Evolutionary conservation across 2,888 invertebrate genomes (phyloP), one percentile per base, ranked within the genome.

Genomic region (Dendrolimus houi): DNA sequence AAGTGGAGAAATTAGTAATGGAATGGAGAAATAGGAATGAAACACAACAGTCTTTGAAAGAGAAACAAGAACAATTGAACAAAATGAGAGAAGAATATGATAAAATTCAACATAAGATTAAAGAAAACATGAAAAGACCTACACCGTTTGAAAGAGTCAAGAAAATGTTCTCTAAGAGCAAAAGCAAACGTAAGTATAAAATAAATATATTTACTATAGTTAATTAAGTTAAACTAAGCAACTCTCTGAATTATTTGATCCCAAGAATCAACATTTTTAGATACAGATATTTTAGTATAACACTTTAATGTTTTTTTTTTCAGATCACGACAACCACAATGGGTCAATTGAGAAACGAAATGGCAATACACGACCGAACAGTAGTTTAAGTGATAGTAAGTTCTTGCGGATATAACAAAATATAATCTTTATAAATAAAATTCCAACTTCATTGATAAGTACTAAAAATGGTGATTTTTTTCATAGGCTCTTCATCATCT

Each of bases 21-120:
- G 95, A 95, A 72, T 97, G 97, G 97, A 94, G 94, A 71, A 96
- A 95, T 68, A 92, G 97, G 58, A 96, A 96, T 69, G 97, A 97
- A 77, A 96, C 97, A 0, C 95, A 96, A 69, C 96, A 95, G 70
- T 96, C 96, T 1, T 93, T 96, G 68, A 95, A 95, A 71, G 96
- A 97, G 66, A 96, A 96, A 73, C 95, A 96, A 76, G 95, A 96
- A 57, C 96, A 96, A 71, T 85, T 97, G 59, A 94, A 94, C 61
- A 93, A 94, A 68, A 94, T 97, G 94, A 89, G 96, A 54, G 93
- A 94, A 41, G 95, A 96, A 68, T 97, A 97, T 69, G 96, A 97
- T 63, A 93, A 94, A 72, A 95, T 97, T 65, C 96, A 97, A 70
- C 93, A 94, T 56, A 93, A 93, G 67, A 93, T 96, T 72, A 96